phyloP scores from a whole-genome alignment of 2,113 vertebrate genomes.

The Oryzias woworae region DNA sequence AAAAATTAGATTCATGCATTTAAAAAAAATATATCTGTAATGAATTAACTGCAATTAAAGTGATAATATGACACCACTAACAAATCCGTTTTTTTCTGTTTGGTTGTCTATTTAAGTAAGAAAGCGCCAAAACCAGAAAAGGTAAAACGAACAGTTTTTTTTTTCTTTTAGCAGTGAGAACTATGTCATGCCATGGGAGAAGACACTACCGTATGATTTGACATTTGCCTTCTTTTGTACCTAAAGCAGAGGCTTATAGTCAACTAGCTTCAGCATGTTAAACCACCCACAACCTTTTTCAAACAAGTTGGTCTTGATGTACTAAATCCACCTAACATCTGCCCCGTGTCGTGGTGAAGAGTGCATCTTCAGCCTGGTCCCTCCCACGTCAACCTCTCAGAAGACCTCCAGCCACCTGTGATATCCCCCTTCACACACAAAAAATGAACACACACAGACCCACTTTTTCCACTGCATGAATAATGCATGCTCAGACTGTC shows the following conservation, averaged over 20 bases:
- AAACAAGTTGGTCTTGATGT: conserved; percentile 38
- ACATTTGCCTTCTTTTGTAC: conserved; percentile 8
- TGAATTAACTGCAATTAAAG: no score
- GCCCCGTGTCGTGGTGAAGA: conserved; percentile 66
- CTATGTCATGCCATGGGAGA: background rate
- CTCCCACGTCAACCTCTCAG: conserved; percentile 43
- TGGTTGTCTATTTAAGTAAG: no score
- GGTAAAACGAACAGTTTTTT: background rate
- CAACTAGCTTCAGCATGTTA: conserved; percentile 23
- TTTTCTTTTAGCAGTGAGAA: background rate
- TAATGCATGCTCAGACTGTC: conserved; percentile 73
- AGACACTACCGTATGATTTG: conserved; percentile 6
- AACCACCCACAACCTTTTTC: conserved; percentile 44
- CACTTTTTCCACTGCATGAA: conserved; percentile 66
- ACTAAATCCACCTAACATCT: conserved; percentile 66
- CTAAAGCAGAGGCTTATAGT: conserved; percentile 1
- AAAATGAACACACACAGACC: conserved; percentile 8
- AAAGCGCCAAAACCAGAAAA: background rate
- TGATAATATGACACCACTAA: no score
- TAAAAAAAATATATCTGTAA: no score
- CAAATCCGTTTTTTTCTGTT: no score
- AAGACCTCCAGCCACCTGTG: conserved; percentile 64
- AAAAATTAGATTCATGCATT: no score
- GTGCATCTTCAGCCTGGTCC: conserved; percentile 51
- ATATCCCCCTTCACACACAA: conserved; percentile 25